Conservation (phyloP, 92 coral and sea anemone genomes). For the Epizoanthus stellaris region DNA sequence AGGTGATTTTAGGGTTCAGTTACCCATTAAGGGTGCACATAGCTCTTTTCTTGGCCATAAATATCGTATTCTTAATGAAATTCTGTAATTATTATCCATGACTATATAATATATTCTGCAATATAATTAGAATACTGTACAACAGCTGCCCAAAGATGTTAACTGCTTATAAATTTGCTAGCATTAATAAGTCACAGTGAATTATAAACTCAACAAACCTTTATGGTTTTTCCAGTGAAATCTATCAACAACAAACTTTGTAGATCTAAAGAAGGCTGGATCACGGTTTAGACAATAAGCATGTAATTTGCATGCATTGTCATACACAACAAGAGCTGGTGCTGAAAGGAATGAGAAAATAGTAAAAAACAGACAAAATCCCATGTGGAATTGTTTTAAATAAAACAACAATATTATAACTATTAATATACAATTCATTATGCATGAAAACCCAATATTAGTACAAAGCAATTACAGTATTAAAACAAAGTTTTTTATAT, state of each 20-base stretch:
- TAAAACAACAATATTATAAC: no score
- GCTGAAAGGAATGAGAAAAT: slow-evolving; percentile 4
- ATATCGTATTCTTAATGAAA: no score
- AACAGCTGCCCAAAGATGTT: no score
- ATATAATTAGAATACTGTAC: no score
- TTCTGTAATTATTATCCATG: no score
- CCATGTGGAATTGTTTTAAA: no score
- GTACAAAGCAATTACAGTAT: background rate
- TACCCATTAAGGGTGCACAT: background rate
- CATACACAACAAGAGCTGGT: slow-evolving; percentile 4
- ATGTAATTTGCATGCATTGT: slow-evolving; percentile 35
- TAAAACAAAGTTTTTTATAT: no score
- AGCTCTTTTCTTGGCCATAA: no score
- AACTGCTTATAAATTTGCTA: no score
- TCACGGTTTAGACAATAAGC: slow-evolving; percentile 28
- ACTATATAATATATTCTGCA: no score
- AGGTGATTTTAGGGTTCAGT: no score
- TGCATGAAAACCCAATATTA: background rate
- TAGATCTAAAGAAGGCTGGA: slow-evolving; percentile 28
- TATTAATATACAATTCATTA: background rate
- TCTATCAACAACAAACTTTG: slow-evolving; percentile 33
- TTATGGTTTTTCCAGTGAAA: slow-evolving; percentile 46
- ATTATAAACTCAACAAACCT: slow-evolving; percentile 8
- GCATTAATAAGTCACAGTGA: no score
- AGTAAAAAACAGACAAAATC: background rate